Percentiles rank a stretch among this genome's conserved stretches.
Conservation (phyloP, 2,888 invertebrate species). For the Globia sparganii region DNA sequence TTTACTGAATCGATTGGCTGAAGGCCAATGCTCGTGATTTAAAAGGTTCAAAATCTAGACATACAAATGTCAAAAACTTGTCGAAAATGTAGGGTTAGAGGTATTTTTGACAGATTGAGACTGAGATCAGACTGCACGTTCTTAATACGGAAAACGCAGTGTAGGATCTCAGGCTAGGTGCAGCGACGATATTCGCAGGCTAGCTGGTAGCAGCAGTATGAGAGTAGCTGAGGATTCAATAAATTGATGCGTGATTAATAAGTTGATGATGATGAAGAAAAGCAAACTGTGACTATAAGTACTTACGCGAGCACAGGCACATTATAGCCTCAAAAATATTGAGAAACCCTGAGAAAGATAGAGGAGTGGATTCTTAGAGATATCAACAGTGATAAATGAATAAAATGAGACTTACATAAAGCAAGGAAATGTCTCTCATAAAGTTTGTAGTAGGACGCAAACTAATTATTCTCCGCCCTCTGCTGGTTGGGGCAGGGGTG, state of each 20-base stretch:
- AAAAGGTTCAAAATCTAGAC: background rate
- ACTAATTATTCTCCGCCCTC: conserved; percentile 58
- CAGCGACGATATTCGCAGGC: background rate
- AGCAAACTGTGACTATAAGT: background rate
- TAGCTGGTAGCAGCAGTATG: background rate
- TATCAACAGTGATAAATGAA: conserved; percentile 49
- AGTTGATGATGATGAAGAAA: too few species aligned
- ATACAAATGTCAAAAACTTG: too few species aligned
- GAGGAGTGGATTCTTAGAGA: background rate
- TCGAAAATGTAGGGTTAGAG: too few species aligned
- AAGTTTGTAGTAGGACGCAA: conserved; percentile 48
- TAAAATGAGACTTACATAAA: conserved; percentile 45
- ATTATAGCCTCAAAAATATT: background rate
- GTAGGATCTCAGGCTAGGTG: background rate
- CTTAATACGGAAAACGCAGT: background rate
- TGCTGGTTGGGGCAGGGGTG: conserved; percentile 1
- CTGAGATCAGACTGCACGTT: too few species aligned
- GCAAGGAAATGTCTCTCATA: conserved; percentile 43
- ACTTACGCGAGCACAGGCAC: background rate
- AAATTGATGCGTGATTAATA: background rate
- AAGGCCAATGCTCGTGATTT: background rate
- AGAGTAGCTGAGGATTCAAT: background rate
- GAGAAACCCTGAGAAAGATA: background rate
- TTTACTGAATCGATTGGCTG: too few species aligned
- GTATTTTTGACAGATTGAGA: too few species aligned